A percentile compares a stretch with the other conserved stretches of the same genome.
Conservation (phyloP, 2,797 vertebrate genomes). For the Bufotes viridis region DNA sequence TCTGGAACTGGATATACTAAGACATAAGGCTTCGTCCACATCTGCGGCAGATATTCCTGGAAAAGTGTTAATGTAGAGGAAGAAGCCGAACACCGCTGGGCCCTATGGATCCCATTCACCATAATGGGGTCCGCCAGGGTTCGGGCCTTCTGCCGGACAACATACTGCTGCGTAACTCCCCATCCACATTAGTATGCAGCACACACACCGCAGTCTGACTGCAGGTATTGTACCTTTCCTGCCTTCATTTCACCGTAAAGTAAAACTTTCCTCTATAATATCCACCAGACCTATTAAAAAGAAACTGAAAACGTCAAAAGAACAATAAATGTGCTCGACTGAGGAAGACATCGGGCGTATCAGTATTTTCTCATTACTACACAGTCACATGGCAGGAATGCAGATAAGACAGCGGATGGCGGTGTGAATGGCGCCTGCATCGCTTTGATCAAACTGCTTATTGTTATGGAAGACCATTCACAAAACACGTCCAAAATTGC, state of each 20-base stretch:
- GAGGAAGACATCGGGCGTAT: neutral
- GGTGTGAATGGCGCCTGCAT: neutral
- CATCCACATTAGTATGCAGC: too few species aligned
- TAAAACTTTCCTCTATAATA: neutral
- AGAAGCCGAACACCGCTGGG: too few species aligned
- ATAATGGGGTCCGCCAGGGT: too few species aligned
- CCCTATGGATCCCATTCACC: too few species aligned
- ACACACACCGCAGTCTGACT: too few species aligned
- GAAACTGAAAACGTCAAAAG: neutral
- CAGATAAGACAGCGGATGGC: neutral
- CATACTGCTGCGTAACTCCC: too few species aligned
- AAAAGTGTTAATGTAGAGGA: too few species aligned
- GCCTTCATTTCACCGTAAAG: neutral
- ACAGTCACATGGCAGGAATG: neutral
- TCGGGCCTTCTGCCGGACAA: too few species aligned
- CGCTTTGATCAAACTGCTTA: neutral
- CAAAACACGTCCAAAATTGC: neutral
- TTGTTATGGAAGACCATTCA: slow-evolving; percentile 25
- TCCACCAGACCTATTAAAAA: neutral
- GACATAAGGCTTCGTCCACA: neutral
- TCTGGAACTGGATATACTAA: neutral
- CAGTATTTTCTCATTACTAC: slow-evolving; percentile 10
- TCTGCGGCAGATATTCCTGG: too few species aligned
- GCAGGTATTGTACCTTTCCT: neutral
- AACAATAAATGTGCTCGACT: neutral